Evolutionary conservation across 2,113 vertebrate genomes (phyloP).

Genomic region (Caretta caretta): DNA sequence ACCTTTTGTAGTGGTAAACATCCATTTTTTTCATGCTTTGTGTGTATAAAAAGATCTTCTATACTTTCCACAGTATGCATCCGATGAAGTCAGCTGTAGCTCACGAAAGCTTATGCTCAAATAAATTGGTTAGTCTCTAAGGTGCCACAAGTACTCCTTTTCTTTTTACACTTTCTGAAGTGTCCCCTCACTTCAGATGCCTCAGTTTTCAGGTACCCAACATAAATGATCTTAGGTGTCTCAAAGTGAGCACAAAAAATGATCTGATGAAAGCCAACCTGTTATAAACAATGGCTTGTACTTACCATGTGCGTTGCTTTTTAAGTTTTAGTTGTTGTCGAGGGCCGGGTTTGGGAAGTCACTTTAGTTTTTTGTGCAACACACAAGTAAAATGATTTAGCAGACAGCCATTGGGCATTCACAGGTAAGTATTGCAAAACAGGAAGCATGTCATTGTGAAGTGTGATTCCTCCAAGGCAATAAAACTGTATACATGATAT

Average conservation of each 20-base stretch:
- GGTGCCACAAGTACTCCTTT: too few relatives aligned
- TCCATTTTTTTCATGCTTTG: too few relatives aligned
- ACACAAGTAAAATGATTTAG: background rate
- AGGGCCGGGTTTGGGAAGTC: background rate
- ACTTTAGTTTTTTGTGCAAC: background rate
- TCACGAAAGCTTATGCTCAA: too few relatives aligned
- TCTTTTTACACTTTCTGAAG: accelerated
- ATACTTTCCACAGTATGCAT: too few relatives aligned
- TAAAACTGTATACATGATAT: background rate
- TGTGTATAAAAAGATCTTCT: too few relatives aligned
- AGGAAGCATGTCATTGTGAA: background rate
- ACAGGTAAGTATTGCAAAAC: background rate
- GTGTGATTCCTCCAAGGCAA: background rate
- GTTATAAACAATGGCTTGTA: background rate
- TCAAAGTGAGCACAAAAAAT: background rate
- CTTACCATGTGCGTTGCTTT: background rate
- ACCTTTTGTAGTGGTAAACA: too few relatives aligned
- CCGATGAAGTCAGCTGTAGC: too few relatives aligned
- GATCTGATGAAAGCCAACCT: too few relatives aligned
- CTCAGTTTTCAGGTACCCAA: background rate
- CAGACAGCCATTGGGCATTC: background rate
- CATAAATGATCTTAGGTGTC: accelerated
- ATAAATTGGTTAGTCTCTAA: too few relatives aligned
- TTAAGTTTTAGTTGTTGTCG: background rate
- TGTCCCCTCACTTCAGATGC: background rate